phyloP scores from a whole-genome alignment of 2,113 vertebrate species.

The Menura novaehollandiae region DNA sequence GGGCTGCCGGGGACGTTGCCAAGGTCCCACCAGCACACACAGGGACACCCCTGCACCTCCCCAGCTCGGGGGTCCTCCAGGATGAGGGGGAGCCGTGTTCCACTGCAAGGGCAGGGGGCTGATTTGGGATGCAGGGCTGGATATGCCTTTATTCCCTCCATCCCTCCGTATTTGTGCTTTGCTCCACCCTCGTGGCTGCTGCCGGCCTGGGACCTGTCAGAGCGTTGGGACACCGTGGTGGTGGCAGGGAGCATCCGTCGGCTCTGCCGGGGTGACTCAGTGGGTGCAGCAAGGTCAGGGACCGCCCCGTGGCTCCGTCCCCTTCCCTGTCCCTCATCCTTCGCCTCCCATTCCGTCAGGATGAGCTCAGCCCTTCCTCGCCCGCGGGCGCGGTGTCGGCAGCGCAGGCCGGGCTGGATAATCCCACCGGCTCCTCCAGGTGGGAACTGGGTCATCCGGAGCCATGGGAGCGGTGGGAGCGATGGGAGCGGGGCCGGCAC shows the following conservation, averaged over 20 bases:
- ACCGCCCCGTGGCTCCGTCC: neutral
- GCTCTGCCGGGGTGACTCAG: rapidly evolving
- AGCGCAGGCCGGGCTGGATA: neutral
- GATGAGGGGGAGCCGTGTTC: rapidly evolving
- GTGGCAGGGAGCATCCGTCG: neutral
- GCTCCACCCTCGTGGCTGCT: too few relatives aligned
- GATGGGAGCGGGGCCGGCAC: neutral
- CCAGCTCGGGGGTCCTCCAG: neutral
- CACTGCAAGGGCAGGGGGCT: neutral
- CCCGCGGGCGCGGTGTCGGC: neutral
- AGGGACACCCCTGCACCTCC: neutral
- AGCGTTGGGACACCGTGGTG: neutral
- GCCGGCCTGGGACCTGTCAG: rapidly evolving
- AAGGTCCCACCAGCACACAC: rapidly evolving
- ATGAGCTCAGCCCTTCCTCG: neutral
- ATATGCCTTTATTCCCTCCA: neutral
- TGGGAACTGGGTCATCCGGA: neutral
- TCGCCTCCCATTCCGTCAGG: neutral
- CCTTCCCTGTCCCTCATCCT: neutral
- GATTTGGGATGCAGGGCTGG: neutral
- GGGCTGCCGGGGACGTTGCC: neutral
- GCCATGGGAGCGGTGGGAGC: neutral
- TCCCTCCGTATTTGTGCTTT: neutral
- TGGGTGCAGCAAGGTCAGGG: neutral
- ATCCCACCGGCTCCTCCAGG: neutral